phyloP scores from a whole-genome alignment of 2,888 invertebrate species.

The Dorcus parallelipipedus region DNA sequence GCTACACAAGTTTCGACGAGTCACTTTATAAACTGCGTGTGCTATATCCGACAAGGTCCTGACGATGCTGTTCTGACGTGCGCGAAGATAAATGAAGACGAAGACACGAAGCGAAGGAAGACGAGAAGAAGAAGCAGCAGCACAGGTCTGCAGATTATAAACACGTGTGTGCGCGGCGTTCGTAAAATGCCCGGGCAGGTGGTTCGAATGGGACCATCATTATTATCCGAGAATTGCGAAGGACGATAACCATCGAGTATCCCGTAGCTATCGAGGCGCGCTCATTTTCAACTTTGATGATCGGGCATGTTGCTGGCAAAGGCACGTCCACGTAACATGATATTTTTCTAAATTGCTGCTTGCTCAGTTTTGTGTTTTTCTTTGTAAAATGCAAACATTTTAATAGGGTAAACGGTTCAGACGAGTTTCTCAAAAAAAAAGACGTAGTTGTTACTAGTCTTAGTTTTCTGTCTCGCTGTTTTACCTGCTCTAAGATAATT shows the following conservation, averaged over 20 bases:
- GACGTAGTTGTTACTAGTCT: no score
- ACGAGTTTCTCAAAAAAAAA: no score
- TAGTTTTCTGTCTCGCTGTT: no score
- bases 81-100: neutral
- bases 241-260: slow-evolving; percentile 17
- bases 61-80: no score
- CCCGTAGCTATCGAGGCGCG: slow-evolving; percentile 10
- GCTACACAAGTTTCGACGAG: no score
- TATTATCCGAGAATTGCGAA: slow-evolving; percentile 18
- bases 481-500: no score
- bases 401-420: no score
- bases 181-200: slow-evolving; percentile 23
- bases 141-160: slow-evolving; percentile 2
- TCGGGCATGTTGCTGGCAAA: slow-evolving; percentile 3
- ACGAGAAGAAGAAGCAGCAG: neutral
- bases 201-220: slow-evolving; percentile 21
- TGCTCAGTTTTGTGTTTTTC: neutral
- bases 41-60: no score
- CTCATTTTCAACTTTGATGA: slow-evolving; percentile 18
- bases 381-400: no score
- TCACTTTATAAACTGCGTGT: no score
- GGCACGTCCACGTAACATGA: neutral
- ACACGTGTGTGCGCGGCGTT: slow-evolving; percentile 20
- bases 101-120: neutral
- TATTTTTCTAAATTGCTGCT: neutral